phyloP scores from a whole-genome alignment of 2,888 invertebrate genomes.

The Phlogophora meticulosa region DNA sequence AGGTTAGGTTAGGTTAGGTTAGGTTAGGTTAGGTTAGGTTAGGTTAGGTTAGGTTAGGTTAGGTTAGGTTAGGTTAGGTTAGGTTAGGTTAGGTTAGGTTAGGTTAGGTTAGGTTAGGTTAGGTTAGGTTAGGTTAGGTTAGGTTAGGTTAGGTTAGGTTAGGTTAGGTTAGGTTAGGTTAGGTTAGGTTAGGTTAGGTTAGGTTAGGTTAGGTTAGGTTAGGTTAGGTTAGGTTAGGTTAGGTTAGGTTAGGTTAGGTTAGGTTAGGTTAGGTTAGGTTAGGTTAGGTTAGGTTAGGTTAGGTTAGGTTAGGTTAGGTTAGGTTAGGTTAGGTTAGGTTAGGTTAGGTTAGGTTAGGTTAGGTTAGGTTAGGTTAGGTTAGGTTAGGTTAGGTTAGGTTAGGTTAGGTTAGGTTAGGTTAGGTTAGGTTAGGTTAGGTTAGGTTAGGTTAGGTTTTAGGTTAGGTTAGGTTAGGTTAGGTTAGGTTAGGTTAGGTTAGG shows the following conservation, averaged over 20 bases:
- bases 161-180: constrained; percentile 1
- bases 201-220: background rate
- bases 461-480: background rate
- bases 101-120: background rate
- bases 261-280: constrained; percentile 1
- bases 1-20: background rate
- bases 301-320: background rate
- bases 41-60: background rate
- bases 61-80: background rate
- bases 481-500: background rate
- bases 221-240: background rate
- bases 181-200: background rate
- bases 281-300: constrained; percentile 1
- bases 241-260: constrained; percentile 1
- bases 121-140: background rate
- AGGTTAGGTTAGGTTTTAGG: background rate
- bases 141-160: background rate
- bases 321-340: constrained; percentile 1
- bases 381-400: constrained; percentile 1
- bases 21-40: no score
- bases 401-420: background rate
- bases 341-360: constrained; percentile 1
- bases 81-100: no score
- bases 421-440: constrained; percentile 1
- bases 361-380: background rate